Evolutionary conservation across 2,888 invertebrate species (phyloP).

Genomic region (Octonoba sinensis): DNA sequence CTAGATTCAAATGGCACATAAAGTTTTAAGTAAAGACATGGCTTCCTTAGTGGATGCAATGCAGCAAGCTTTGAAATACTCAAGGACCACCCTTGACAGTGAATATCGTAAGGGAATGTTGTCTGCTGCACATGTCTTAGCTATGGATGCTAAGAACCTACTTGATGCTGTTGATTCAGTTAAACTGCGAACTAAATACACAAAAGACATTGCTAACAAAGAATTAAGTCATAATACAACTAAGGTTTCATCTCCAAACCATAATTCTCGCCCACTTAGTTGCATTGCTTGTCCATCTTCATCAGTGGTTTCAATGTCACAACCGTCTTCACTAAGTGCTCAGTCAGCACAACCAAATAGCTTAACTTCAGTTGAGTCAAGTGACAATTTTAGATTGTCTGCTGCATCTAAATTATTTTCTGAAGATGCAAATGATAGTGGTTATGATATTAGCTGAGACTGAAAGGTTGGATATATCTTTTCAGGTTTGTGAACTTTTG

Average conservation of each 20-base stretch:
- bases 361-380: constrained; percentile 39
- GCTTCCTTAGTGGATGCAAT: constrained; percentile 91
- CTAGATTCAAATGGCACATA: constrained; percentile 94
- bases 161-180: constrained; percentile 94
- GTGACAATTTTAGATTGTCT: constrained; percentile 42
- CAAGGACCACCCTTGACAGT: constrained; percentile 88
- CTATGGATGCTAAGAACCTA: constrained; percentile 97
- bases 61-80: constrained; percentile 92
- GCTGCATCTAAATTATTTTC: constrained; percentile 37
- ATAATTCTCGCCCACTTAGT: constrained; percentile 39
- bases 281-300: constrained; percentile 41
- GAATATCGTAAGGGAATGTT: constrained; percentile 93
- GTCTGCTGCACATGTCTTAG: constrained; percentile 92
- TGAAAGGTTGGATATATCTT: too few relatives aligned
- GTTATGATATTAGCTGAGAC: constrained; percentile 33
- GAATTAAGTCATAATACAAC: neutral
- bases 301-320: constrained; percentile 27
- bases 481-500: too few relatives aligned
- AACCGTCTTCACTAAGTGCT: constrained; percentile 33
- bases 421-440: constrained; percentile 62
- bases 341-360: constrained; percentile 44
- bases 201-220: neutral
- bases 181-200: constrained; percentile 72
- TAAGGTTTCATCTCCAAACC: neutral
- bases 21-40: constrained; percentile 97